Evolutionary conservation across 1,140 invertebrate genomes (phyloP).

Genomic region (Melipona quadrifasciata): DNA sequence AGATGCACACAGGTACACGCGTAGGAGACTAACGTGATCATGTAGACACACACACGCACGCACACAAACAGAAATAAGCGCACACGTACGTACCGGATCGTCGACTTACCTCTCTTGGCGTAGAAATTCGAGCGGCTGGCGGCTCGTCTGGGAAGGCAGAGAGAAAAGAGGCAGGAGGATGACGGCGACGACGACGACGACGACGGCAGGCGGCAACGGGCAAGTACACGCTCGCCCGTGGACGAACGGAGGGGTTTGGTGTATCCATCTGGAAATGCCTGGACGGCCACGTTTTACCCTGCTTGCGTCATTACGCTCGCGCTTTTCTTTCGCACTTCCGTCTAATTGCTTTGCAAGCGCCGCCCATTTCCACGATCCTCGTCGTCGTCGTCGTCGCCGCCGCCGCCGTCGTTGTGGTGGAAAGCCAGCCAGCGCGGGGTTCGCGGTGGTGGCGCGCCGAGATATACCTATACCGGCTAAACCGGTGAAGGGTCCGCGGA

Average conservation of each 20-base stretch:
- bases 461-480: too few relatives aligned
- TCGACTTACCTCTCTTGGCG: constrained; percentile 51
- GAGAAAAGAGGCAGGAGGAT: constrained; percentile 55
- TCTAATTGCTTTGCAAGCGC: constrained; percentile 62
- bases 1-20: background rate
- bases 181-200: constrained; percentile 62
- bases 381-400: too few relatives aligned
- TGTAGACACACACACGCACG: constrained; percentile 14
- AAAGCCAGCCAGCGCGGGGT: too few relatives aligned
- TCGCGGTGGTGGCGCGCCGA: too few relatives aligned
- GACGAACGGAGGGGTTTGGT: constrained; percentile 57
- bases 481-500: background rate
- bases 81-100: constrained; percentile 4
- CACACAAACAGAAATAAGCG: background rate
- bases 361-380: constrained; percentile 13
- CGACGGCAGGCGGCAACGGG: background rate
- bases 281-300: constrained; percentile 70
- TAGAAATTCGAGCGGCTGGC: constrained; percentile 49
- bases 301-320: constrained; percentile 49
- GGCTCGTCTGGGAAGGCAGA: constrained; percentile 25
- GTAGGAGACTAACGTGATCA: background rate
- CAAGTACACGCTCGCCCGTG: constrained; percentile 30
- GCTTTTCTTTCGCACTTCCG: constrained; percentile 52
- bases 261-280: constrained; percentile 64
- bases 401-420: too few relatives aligned